These are phyloP conservation scores for Scalopus aquaticus DNA, from an alignment of 2,113 vertebrate species.

Conservation along the genomic window DNA sequence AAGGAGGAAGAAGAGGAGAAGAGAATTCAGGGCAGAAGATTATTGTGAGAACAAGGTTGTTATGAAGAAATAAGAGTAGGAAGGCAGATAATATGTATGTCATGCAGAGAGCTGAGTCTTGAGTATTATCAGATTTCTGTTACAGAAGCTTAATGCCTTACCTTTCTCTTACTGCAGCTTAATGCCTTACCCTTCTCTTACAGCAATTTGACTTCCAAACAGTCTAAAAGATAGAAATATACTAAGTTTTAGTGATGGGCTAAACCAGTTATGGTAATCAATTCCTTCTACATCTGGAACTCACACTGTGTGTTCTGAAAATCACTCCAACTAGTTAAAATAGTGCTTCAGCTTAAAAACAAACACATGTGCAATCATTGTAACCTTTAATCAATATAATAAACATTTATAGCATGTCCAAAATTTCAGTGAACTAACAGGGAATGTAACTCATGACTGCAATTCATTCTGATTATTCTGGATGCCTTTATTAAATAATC, in stretches of 20 bases:
- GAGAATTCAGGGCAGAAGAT: too few species aligned
- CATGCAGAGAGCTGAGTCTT: too few species aligned
- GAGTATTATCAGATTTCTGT: too few species aligned
- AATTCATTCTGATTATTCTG: neutral
- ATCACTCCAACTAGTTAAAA: neutral
- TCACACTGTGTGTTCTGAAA: neutral
- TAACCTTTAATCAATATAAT: neutral
- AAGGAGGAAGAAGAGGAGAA: too few species aligned
- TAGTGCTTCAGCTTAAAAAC: neutral
- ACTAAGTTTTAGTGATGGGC: neutral
- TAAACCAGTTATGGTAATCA: neutral
- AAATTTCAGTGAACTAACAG: constrained; percentile 29
- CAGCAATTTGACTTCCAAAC: neutral
- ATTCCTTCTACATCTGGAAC: neutral
- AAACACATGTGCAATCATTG: neutral
- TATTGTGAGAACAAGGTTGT: too few species aligned
- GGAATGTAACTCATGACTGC: neutral
- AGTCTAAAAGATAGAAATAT: neutral
- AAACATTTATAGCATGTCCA: neutral
- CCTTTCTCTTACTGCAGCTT: too few species aligned
- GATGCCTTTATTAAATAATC: neutral
- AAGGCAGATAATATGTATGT: too few species aligned
- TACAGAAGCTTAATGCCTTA: too few species aligned
- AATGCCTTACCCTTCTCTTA: too few species aligned
- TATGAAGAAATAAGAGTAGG: too few species aligned